Evolutionary conservation across 2,113 vertebrate species (phyloP).

Genomic region (Anguilla rostrata): DNA sequence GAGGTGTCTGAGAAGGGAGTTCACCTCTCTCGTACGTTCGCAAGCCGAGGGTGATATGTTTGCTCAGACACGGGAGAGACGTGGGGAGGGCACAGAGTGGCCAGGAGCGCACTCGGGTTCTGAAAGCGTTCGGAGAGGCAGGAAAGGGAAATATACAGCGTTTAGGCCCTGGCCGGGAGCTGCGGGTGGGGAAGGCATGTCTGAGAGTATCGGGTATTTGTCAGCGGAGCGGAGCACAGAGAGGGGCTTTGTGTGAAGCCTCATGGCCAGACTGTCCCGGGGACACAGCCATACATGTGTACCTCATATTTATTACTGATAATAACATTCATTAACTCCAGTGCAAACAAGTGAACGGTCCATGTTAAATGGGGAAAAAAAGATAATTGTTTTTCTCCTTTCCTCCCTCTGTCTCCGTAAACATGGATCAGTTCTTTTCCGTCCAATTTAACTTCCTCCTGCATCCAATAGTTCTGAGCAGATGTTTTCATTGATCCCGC

Average conservation of each 20-base stretch:
- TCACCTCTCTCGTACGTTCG: not conserved
- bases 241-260: constrained; percentile 67
- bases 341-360: not conserved
- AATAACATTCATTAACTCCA: constrained; percentile 13
- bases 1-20: not conserved
- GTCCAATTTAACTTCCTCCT: not conserved
- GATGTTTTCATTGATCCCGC: not conserved
- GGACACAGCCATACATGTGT: constrained; percentile 41
- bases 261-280: constrained; percentile 53
- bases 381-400: not conserved
- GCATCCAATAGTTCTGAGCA: not conserved
- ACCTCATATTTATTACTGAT: constrained; percentile 15
- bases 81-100: constrained; percentile 1
- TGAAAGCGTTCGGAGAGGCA: constrained; percentile 73
- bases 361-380: not conserved
- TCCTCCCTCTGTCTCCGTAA: not conserved
- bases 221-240: constrained; percentile 63
- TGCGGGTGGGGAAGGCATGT: constrained; percentile 66
- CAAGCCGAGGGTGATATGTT: constrained; percentile 3
- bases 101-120: constrained; percentile 48
- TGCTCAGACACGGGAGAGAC: constrained; percentile 4
- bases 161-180: constrained; percentile 65
- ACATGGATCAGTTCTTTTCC: not conserved
- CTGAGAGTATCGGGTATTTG: constrained; percentile 69
- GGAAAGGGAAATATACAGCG: constrained; percentile 76